phyloP scores from a whole-genome alignment of 2,797 vertebrate species.

The Vespertilio murinus region DNA sequence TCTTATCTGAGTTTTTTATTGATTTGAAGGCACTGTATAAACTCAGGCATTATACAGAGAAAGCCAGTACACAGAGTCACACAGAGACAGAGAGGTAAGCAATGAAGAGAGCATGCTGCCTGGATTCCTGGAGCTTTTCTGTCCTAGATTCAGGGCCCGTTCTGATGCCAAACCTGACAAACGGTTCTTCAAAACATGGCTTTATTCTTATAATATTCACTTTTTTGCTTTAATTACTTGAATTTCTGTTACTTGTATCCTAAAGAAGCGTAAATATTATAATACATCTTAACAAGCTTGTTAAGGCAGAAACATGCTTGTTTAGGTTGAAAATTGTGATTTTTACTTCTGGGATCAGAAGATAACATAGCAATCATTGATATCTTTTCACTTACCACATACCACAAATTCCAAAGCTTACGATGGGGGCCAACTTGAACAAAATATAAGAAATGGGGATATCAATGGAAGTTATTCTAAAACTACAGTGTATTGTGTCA shows the following conservation, averaged over 20 bases:
- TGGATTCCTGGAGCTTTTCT: neutral
- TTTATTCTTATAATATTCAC: neutral
- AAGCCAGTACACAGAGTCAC: neutral
- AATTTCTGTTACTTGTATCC: neutral
- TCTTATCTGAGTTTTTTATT: neutral
- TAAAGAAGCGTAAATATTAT: neutral
- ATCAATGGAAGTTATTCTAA: neutral
- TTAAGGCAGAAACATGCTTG: neutral
- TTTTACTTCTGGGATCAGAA: neutral
- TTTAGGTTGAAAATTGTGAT: neutral
- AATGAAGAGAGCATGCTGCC: neutral
- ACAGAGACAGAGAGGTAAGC: neutral
- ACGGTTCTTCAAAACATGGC: neutral
- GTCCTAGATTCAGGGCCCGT: neutral
- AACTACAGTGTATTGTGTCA: neutral
- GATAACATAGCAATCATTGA: neutral
- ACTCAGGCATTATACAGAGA: neutral
- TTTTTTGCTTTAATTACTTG: neutral
- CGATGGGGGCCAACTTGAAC: neutral
- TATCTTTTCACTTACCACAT: neutral
- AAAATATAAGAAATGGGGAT: neutral
- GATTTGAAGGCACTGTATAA: neutral
- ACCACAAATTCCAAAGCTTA: neutral
- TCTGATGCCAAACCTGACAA: neutral
- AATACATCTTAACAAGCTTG: neutral